A percentile compares a stretch with the other conserved stretches of the same genome.
Evolutionary conservation across 2,888 invertebrate genomes (phyloP).

Genomic region (Cerceris rybyensis): DNA sequence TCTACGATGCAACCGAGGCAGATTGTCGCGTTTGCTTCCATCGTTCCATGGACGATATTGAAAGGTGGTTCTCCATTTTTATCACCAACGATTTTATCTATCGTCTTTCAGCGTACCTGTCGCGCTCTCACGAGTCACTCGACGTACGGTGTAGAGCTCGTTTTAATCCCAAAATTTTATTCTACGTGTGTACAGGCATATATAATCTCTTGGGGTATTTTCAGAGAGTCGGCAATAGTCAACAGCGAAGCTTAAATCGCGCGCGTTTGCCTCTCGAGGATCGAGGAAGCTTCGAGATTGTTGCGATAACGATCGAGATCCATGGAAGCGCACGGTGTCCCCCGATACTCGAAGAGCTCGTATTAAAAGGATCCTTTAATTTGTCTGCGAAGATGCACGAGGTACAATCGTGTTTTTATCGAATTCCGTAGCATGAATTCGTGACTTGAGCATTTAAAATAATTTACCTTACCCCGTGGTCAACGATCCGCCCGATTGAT

Average conservation of each 20-base stretch:
- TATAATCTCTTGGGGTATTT: slow-evolving; percentile 1
- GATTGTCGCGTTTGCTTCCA: background rate
- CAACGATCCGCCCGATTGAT: slow-evolving; percentile 23
- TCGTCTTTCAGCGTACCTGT: background rate
- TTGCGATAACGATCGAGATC: background rate
- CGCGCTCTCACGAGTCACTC: too few relatives aligned
- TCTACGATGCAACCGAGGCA: background rate
- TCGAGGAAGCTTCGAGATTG: too few relatives aligned
- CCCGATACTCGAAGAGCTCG: slow-evolving; percentile 39
- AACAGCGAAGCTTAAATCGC: background rate
- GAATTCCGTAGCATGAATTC: slow-evolving; percentile 41
- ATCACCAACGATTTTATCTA: slow-evolving; percentile 16
- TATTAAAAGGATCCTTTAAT: slow-evolving; percentile 47
- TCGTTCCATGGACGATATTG: too few relatives aligned
- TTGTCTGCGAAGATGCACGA: slow-evolving; percentile 47
- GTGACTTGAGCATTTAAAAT: slow-evolving; percentile 60
- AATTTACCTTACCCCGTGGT: slow-evolving; percentile 24
- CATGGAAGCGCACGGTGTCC: slow-evolving; percentile 13
- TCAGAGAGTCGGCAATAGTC: slow-evolving; percentile 8
- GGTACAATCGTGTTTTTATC: slow-evolving; percentile 52
- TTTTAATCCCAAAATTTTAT: background rate
- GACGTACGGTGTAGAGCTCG: background rate
- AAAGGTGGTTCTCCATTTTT: too few relatives aligned
- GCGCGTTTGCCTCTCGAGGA: background rate
- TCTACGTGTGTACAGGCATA: background rate